These are phyloP conservation scores for Carcina quercana DNA, from an alignment of 2,888 invertebrate genomes.

Conservation along the genomic window DNA sequence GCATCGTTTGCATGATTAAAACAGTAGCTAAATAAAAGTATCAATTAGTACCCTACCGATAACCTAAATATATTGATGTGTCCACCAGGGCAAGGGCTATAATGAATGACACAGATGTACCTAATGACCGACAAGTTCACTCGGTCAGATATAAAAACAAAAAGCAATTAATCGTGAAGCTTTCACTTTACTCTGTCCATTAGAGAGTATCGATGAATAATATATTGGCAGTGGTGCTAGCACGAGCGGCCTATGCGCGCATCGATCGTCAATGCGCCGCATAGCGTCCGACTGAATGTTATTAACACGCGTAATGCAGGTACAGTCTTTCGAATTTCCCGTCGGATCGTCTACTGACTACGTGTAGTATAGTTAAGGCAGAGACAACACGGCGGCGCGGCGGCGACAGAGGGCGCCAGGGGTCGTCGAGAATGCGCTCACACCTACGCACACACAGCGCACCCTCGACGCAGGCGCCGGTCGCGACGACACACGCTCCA, in stretches of 20 bases:
- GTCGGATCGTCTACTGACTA: no score
- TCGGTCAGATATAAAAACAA: constrained; percentile 41
- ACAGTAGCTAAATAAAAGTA: no score
- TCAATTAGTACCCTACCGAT: no score
- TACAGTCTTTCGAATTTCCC: no score
- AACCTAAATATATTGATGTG: no score
- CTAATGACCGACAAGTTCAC: constrained; percentile 19
- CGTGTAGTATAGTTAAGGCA: no score
- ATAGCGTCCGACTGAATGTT: no score
- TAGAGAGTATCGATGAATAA: constrained; percentile 48
- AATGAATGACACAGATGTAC: no score
- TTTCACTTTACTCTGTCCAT: constrained; percentile 49
- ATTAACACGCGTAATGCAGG: no score
- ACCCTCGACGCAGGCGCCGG: constrained; percentile 24
- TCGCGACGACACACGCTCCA: constrained; percentile 16
- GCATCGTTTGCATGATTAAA: no score
- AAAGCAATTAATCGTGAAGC: constrained; percentile 49
- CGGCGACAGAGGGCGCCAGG: constrained; percentile 13
- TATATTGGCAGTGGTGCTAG: constrained; percentile 38
- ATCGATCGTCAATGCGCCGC: constrained; percentile 38
- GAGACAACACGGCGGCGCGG: constrained; percentile 21
- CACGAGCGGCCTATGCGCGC: constrained; percentile 34
- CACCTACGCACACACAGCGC: constrained; percentile 60
- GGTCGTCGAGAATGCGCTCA: constrained; percentile 45
- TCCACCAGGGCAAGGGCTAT: not conserved